Evolutionary conservation across 2,888 invertebrate genomes (phyloP).

Genomic region (Tenthredo scrophulariae): DNA sequence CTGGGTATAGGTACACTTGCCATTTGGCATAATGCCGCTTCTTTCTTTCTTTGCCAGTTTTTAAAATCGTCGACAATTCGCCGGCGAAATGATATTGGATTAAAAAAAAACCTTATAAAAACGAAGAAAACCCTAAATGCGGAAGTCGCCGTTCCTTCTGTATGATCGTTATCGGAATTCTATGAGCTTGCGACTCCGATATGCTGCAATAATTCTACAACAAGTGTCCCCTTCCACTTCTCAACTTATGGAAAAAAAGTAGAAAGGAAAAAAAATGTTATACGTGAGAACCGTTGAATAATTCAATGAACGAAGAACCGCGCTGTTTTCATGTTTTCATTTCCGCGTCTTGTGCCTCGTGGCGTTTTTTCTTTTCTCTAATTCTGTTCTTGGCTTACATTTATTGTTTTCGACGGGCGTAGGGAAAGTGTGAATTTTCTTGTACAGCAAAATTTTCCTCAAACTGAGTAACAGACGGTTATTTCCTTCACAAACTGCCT

Average conservation of each 20-base stretch:
- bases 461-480: not conserved
- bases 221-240: conserved; percentile 1
- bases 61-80: not conserved
- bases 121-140: too few relatives aligned
- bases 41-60: not conserved
- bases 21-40: not conserved
- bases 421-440: not conserved
- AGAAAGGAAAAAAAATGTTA: not conserved
- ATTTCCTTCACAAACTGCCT: conserved; percentile 15
- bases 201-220: not conserved
- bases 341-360: not conserved
- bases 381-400: not conserved
- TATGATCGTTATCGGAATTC: not conserved
- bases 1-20: not conserved
- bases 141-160: too few relatives aligned
- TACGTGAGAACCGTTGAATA: conserved; percentile 16
- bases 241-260: not conserved
- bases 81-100: not conserved
- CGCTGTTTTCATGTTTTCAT: conserved; percentile 30
- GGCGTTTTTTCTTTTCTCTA: not conserved
- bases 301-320: conserved; percentile 17
- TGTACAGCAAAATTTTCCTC: not conserved
- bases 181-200: not conserved
- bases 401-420: not conserved
- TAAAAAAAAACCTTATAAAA: too few relatives aligned